Evolutionary conservation across 2,113 vertebrate genomes (phyloP).

Genomic region (Nothobranchius kuhntae): DNA sequence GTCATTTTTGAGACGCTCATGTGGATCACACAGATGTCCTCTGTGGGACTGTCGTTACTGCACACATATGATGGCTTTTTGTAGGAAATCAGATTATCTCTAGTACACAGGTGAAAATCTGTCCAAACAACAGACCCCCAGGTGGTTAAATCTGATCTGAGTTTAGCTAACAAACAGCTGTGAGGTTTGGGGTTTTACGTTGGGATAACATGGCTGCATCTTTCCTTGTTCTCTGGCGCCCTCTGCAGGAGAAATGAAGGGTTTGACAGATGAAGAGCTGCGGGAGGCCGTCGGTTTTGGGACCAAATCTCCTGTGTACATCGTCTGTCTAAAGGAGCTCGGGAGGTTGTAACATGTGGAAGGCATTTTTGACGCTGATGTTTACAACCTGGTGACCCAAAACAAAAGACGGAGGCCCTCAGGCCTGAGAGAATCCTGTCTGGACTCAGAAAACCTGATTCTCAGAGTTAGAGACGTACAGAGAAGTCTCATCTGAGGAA

Average conservation of each 20-base stretch:
- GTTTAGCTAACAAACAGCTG: neutral
- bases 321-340: constrained; percentile 75
- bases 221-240: constrained; percentile 32
- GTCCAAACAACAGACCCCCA: too few species aligned
- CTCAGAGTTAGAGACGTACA: neutral
- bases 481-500: neutral
- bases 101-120: neutral
- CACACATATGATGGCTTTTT: too few species aligned
- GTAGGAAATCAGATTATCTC: too few species aligned
- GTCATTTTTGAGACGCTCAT: too few species aligned
- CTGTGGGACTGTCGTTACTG: too few species aligned
- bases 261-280: constrained; percentile 66
- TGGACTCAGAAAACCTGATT: neutral
- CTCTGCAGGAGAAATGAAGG: constrained; percentile 55
- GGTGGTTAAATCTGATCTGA: too few species aligned
- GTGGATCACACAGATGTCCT: too few species aligned
- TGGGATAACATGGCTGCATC: neutral
- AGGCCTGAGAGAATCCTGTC: neutral
- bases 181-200: neutral
- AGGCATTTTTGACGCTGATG: constrained; percentile 40
- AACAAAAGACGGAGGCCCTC: constrained; percentile 12
- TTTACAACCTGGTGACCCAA: constrained; percentile 61
- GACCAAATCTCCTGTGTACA: constrained; percentile 55
- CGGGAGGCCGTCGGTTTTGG: constrained; percentile 55
- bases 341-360: constrained; percentile 62